Base-by-base conservation (phyloP, 2,113 vertebrate species). In the Phasianus colchicus region DNA sequence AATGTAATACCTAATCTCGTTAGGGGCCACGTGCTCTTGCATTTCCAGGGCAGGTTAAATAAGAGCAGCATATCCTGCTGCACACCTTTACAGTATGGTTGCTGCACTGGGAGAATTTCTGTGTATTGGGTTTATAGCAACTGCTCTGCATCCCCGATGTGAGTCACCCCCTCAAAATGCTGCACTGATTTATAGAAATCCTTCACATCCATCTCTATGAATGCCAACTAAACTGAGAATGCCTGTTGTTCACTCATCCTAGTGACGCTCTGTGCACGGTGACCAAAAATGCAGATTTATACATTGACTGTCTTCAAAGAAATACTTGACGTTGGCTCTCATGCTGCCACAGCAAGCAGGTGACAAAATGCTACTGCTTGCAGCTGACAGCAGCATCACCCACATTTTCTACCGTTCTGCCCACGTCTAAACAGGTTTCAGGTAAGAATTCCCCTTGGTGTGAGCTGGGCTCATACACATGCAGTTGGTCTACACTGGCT, bases 391-490 rank as follows among this genome's bases (percentile, higher is more conserved):
- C 1, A 21, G 61, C 1, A 18, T 5, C 34, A 67, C 14, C 36
- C 36, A 1, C 3, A 4, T 47, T 11, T 13, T 34, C 50, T 3
- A 3, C 13, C 70, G 11, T 78, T 16, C 42, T 38, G 58, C 21
- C 58, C 80, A 2, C 30, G 8, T 1, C 50, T 17, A 17, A 17
- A 13, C 3, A 20, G 48, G 47, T 52, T 45, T 40, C 84, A 48
- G 65, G 6, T n/a, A 2, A 34, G n/a, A 3, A 3, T 13, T 12
- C 42, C 61, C 47, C 2, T 0, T 3, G 5, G 11, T 0, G 11
- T 7, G 42, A 74, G 74, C 64, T 29, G 77, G 52, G 50, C 1
- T 36, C 38, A 13, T 1, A 2, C 30, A 38, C 0, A 1, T 6
- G 21, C 52, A 50, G 47, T 6, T 52, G 75, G n/a, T 18, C 83